Evolutionary conservation across 2,113 vertebrate genomes (phyloP), one percentile per base, ranked within the genome.

Genomic region (Gulo gulo): DNA sequence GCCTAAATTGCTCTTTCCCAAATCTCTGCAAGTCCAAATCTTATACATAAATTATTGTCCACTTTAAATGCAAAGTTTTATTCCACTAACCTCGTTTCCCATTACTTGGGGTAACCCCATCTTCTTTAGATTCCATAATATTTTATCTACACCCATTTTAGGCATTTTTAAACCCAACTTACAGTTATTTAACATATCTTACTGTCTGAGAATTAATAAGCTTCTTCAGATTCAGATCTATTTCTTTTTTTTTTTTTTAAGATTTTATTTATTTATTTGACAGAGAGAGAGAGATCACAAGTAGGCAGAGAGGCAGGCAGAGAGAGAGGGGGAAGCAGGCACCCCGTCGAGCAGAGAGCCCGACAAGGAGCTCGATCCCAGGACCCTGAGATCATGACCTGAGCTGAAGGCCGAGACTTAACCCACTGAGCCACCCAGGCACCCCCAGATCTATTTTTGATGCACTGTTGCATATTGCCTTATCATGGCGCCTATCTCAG

Each of bases 51-150:
- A 59, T 90, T 84, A 93, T 42, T 61, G 52, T 73, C 50, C 1
- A 47, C 34, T 84, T 95, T 63, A 97, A 92, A 96, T 92, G 36
- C 31, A 85, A 84, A 95, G 34, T 92, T 84, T 79, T 81, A 47
- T 36, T 91, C 18, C n/a, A 50, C 4, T 61, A 87, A 63, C 13
- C 21, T 71, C 81, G 63, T 78, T 92, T 34, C 55, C 90, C 3
- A 4, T 83, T 42, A 84, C 34, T 55, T 65, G 34, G 21, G 8
- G 24, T 71, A 76, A 14, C 4, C 7, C 23, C 57, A 31, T 83
- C 42, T 86, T 86, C 52, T 80, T 82, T 85, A 50, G 94, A 1
- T 79, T 52, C 45, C 36, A 57, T 3, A 52, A 15, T 39, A 80
- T 91, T 97, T 94, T 85, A 87, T 76, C 63, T 88, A 52, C 2